phyloP scores from a whole-genome alignment of 2,113 vertebrate species.

The Hirundichthys speculiger region DNA sequence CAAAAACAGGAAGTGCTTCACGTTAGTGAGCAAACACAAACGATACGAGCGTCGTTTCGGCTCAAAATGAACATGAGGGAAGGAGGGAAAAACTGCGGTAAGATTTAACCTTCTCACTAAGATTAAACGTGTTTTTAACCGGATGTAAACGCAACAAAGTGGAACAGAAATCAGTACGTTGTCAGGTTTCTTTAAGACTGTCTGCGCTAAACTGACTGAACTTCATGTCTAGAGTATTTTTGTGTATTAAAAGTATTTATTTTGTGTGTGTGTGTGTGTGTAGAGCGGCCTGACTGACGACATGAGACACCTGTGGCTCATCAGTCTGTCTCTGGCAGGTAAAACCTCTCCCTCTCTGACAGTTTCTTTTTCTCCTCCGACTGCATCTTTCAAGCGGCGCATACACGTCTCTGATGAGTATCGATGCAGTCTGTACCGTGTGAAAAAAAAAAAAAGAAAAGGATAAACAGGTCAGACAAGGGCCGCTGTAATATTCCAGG shows the following conservation, averaged over 20 bases:
- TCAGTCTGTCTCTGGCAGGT: constrained; percentile 71
- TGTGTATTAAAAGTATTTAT: neutral
- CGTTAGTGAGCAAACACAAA: neutral
- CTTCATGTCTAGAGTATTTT: neutral
- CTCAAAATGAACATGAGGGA: constrained; percentile 45
- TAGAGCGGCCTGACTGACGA: constrained; percentile 71
- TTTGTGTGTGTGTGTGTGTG: neutral
- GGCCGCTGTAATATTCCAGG: constrained; percentile 27
- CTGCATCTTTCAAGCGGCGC: constrained; percentile 8
- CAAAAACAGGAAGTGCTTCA: constrained; percentile 53
- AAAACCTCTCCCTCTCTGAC: constrained; percentile 42
- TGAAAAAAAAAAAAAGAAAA: neutral
- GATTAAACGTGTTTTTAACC: neutral
- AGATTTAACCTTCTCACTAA: constrained; percentile 21
- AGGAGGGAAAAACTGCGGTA: constrained; percentile 36
- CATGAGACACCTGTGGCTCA: constrained; percentile 67
- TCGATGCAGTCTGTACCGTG: constrained; percentile 18
- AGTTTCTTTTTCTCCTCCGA: neutral
- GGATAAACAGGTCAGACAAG: neutral
- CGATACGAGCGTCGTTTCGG: neutral
- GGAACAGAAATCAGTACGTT: no score
- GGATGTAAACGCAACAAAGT: neutral
- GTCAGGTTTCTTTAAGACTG: no score
- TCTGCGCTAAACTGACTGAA: no score
- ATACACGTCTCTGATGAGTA: neutral